These are phyloP conservation scores for Stenurella melanura DNA, from an alignment of 2,888 invertebrate genomes.

Conservation along the genomic window DNA sequence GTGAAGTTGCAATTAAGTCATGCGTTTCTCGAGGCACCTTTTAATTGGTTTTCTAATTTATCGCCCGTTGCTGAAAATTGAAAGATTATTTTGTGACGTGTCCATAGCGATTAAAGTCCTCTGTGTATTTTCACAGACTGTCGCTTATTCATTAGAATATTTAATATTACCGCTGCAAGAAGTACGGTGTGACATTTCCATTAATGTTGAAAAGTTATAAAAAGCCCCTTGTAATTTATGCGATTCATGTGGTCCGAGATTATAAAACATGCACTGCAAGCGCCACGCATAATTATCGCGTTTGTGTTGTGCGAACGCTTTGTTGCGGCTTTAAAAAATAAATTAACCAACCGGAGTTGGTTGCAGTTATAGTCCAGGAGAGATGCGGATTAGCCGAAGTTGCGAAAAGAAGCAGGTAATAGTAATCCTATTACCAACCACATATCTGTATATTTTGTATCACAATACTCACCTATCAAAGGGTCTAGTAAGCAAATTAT, in stretches of 20 bases:
- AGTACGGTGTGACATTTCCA: constrained; percentile 18
- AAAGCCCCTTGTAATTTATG: constrained; percentile 17
- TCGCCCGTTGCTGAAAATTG: background rate
- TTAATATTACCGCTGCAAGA: constrained; percentile 11
- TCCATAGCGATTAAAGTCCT: background rate
- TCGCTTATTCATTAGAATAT: constrained; percentile 4
- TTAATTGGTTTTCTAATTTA: background rate
- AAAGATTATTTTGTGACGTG: background rate
- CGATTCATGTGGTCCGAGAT: constrained; percentile 28
- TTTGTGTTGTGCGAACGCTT: constrained; percentile 31
- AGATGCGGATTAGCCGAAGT: background rate
- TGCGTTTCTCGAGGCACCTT: background rate
- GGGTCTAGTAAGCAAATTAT: too few relatives aligned
- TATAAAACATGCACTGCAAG: constrained; percentile 26
- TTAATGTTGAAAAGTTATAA: constrained; percentile 17
- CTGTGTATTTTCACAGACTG: background rate
- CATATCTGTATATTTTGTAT: too few relatives aligned
- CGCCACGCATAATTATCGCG: constrained; percentile 35
- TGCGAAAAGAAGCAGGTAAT: background rate
- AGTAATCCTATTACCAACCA: too few relatives aligned
- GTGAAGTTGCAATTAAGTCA: background rate
- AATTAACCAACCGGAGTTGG: background rate
- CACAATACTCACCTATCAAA: too few relatives aligned
- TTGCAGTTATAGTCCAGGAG: background rate
- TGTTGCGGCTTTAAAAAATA: constrained; percentile 28